Evolutionary conservation across 2,888 invertebrate genomes (phyloP), one percentile per base, ranked within the genome.

Genomic region (Metallyticus violacea): DNA sequence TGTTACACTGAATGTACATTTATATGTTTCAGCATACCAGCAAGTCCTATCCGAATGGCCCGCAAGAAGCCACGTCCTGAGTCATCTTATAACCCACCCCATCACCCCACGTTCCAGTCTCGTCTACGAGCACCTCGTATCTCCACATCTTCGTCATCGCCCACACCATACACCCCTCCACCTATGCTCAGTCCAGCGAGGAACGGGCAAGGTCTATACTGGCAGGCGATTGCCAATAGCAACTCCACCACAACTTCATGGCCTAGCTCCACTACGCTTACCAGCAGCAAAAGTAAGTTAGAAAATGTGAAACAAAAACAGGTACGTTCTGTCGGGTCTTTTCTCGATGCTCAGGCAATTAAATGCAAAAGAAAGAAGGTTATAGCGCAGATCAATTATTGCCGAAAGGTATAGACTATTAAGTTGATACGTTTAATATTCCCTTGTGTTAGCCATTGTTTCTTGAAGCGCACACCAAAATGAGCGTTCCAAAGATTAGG

Each of bases 171-270:
- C 92, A 99, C 99, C 0, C 99, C 99, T 22, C 97, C 97, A 30
- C 99, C 99, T 0, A 97, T 99, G 90, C 93, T 99, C 86, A 97
- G 98, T 90, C 99, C 99, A 0, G 96, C 97, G 87, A 94, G 99
- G 88, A 95, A 95, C 89, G 98, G 98, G 0, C 94, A 97, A 0
- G 99, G 99, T 0, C 93, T 99, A 3, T 98, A 96, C 90, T 94
- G 94, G 90, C 93, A 93, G 88, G 91, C 91, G 86, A 90, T 92
- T 1, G 88, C 89, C 15, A 90, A 91, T 6, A 77, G 82, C 3
- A 91, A 91, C 81, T 90, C 86, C 22, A 78, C 83, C 28, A 85
- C 88, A 90, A n/a, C 91, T 91, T 85, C 89, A 87, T 89, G 92
- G 92, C 89, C 91, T 89, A 83, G 90, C 89, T 89, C 91, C 90